Conservation (phyloP, 2,888 invertebrate species). For the Parnassius apollo region DNA sequence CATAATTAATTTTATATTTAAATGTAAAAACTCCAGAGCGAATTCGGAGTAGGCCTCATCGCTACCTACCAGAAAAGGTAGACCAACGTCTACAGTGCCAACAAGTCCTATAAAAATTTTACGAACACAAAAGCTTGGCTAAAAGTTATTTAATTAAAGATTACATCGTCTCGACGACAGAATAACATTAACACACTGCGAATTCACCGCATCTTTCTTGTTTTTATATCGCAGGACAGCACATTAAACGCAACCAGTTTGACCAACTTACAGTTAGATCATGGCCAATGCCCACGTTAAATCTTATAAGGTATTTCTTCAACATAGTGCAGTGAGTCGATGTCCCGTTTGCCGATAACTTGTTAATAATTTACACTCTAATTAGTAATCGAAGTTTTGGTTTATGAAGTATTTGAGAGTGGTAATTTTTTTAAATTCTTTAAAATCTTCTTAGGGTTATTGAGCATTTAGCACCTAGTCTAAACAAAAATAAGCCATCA, state of each 20-base stretch:
- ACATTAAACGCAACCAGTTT: slow-evolving; percentile 41
- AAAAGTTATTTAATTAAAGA: background rate
- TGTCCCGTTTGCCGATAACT: slow-evolving; percentile 13
- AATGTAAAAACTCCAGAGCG: no score
- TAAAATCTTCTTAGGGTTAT: no score
- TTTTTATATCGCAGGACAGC: slow-evolving; percentile 9
- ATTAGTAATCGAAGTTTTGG: background rate
- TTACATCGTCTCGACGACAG: slow-evolving; percentile 2
- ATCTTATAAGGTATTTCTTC: slow-evolving; percentile 7
- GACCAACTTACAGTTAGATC: slow-evolving; percentile 42
- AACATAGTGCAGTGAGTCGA: slow-evolving; percentile 2
- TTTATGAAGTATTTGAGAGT: background rate
- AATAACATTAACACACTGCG: slow-evolving; percentile 24
- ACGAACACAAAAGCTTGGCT: no score
- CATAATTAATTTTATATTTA: no score
- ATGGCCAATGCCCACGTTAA: slow-evolving; percentile 29
- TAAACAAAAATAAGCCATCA: no score
- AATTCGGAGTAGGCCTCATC: no score
- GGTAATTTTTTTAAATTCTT: no score
- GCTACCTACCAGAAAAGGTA: no score
- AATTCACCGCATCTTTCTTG: slow-evolving; percentile 14
- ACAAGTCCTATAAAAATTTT: no score
- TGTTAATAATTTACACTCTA: background rate
- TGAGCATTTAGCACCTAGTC: no score
- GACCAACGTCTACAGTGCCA: no score